These are phyloP conservation scores for Panthera uncia DNA, from an alignment of 2,113 vertebrate species.

Conservation along the genomic window DNA sequence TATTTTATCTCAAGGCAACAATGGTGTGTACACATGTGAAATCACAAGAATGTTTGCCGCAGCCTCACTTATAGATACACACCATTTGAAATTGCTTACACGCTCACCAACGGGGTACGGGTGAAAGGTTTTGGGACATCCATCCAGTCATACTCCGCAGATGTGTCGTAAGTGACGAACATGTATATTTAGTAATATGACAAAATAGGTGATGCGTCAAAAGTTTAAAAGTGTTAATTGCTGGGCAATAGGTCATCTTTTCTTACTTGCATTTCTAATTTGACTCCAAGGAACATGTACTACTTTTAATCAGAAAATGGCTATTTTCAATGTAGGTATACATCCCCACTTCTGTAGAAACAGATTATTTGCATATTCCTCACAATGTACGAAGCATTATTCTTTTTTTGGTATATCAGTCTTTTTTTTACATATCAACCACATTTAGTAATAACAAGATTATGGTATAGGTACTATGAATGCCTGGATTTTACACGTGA, in stretches of 20 bases:
- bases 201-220: neutral
- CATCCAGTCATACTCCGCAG: neutral
- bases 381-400: neutral
- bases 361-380: neutral
- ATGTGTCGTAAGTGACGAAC: neutral
- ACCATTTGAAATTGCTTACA: neutral
- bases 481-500: neutral
- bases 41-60: neutral
- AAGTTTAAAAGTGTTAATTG: neutral
- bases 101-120: neutral
- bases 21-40: neutral
- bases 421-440: neutral
- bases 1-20: conserved; percentile 6
- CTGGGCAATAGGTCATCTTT: neutral
- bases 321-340: neutral
- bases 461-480: neutral
- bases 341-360: neutral
- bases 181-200: neutral
- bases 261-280: neutral
- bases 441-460: neutral
- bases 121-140: neutral
- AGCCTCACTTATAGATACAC: neutral
- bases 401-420: neutral
- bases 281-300: neutral
- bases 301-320: neutral